Conservation (phyloP, 2,888 invertebrate genomes). For the Teinopalpus imperialis region DNA sequence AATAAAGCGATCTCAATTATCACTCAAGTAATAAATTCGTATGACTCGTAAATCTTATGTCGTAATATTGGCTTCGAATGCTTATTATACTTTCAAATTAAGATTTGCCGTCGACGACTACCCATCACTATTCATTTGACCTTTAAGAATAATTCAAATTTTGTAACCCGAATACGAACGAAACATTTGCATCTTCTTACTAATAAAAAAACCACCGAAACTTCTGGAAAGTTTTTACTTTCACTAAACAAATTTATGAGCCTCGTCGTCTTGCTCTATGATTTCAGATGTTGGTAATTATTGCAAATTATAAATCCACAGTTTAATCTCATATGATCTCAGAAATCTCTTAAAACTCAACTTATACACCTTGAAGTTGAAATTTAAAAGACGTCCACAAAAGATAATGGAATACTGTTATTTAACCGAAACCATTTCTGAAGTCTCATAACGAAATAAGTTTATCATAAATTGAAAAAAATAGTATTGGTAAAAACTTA, state of each 20-base stretch:
- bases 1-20: no score
- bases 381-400: no score
- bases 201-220: slow-evolving; percentile 12
- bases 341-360: no score
- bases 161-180: slow-evolving; percentile 10
- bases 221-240: slow-evolving; percentile 22
- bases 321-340: no score
- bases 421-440: no score
- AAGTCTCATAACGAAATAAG: no score
- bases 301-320: not conserved
- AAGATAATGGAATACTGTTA: no score
- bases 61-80: slow-evolving; percentile 15
- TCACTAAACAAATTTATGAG: slow-evolving; percentile 24
- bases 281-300: slow-evolving; percentile 10
- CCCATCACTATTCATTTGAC: slow-evolving; percentile 21
- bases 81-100: slow-evolving; percentile 25
- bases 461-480: no score
- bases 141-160: slow-evolving; percentile 21
- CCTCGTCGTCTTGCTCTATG: slow-evolving; percentile 15
- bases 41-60: slow-evolving; percentile 18
- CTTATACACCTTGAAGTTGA: no score
- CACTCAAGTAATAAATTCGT: slow-evolving; percentile 15
- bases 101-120: slow-evolving; percentile 10
- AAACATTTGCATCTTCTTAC: slow-evolving; percentile 19
- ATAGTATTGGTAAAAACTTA: no score